Conservation (phyloP, 2,113 vertebrate species). For the Odocoileus hemionus region DNA sequence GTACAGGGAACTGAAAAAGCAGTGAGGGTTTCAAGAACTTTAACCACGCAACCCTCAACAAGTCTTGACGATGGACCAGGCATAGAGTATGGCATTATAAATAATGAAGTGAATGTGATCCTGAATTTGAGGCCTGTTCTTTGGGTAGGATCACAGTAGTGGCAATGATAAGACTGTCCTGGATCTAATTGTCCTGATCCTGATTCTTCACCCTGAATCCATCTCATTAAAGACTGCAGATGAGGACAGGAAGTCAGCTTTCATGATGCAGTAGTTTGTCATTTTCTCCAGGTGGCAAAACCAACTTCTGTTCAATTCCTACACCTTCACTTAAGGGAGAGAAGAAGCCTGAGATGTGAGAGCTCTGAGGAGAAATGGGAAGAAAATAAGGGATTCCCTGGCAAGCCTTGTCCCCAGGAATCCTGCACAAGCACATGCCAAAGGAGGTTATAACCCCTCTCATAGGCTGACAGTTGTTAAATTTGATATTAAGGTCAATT, state of each 20-base stretch:
- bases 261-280: not conserved
- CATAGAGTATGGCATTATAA: not conserved
- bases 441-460: not conserved
- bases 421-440: not conserved
- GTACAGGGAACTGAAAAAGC: not conserved
- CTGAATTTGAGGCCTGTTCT: not conserved
- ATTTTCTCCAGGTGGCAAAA: not conserved
- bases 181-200: not conserved
- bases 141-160: not conserved
- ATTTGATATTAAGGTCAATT: not conserved
- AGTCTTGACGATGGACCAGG: not conserved
- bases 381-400: not conserved
- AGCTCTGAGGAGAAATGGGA: not conserved
- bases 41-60: not conserved
- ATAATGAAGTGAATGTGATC: not conserved
- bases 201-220: not conserved
- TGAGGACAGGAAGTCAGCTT: not conserved
- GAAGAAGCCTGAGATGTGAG: not conserved
- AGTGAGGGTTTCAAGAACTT: not conserved
- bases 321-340: not conserved
- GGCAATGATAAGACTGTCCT: not conserved
- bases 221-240: not conserved
- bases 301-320: not conserved
- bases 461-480: not conserved
- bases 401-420: not conserved